Evolutionary conservation across 2,797 vertebrate genomes (phyloP).

Genomic region (Chaetodon trifasciatus): DNA sequence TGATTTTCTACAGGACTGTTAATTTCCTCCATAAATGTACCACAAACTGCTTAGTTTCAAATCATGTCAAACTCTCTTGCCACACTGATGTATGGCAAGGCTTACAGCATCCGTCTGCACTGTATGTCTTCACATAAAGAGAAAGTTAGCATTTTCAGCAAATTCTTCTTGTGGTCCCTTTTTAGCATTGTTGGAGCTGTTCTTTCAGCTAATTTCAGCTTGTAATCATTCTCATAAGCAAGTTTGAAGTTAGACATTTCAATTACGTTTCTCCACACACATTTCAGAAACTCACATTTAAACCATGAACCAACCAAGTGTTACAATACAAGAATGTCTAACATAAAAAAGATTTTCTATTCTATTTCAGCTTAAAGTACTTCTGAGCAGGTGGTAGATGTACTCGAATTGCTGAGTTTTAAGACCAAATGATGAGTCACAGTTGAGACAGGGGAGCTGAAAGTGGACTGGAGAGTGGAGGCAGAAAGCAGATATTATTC

Average conservation of each 20-base stretch:
- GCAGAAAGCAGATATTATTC: background rate
- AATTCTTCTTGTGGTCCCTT: background rate
- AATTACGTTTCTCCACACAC: background rate
- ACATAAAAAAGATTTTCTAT: background rate
- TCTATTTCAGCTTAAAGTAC: background rate
- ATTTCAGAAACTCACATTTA: background rate
- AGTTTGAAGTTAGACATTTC: background rate
- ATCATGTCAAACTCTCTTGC: background rate
- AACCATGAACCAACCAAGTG: background rate
- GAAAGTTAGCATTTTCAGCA: background rate
- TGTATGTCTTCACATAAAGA: background rate
- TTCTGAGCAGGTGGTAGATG: background rate
- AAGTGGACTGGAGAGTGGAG: background rate
- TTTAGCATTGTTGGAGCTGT: background rate
- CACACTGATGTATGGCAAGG: background rate
- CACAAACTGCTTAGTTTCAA: background rate
- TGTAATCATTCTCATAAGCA: background rate
- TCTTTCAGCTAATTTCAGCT: background rate
- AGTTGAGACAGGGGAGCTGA: background rate
- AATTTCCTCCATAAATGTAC: background rate
- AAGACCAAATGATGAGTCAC: background rate
- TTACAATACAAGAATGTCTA: background rate
- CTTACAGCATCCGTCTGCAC: background rate
- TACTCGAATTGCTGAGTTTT: background rate
- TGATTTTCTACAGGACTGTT: background rate